These are phyloP conservation scores for Axea sp. DNA, from an alignment of 2,888 invertebrate species.

Conservation along the genomic window DNA sequence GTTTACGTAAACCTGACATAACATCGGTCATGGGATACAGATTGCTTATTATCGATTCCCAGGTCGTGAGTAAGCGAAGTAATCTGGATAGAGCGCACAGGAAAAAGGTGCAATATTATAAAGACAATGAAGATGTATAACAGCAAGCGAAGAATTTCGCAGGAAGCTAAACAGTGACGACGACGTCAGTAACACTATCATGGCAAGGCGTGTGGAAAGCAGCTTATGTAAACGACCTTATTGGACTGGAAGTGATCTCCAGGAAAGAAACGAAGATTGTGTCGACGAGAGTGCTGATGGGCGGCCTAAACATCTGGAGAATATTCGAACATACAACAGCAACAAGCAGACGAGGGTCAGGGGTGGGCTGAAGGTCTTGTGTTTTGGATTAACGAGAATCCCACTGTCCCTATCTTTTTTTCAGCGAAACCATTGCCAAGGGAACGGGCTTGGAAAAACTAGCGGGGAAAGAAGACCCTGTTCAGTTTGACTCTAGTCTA, in stretches of 20 bases:
- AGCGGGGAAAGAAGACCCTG: slow-evolving; percentile 88
- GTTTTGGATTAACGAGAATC: too few species aligned
- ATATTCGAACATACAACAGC: too few species aligned
- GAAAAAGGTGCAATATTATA: slow-evolving; percentile 11
- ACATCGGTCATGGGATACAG: too few species aligned
- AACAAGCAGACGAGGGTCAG: too few species aligned
- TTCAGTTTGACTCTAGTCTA: slow-evolving; percentile 85
- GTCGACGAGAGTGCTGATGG: too few species aligned
- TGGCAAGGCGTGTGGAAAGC: slow-evolving; percentile 59
- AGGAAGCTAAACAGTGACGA: too few species aligned
- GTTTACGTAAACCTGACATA: too few species aligned
- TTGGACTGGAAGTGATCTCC: too few species aligned
- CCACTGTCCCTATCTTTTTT: slow-evolving; percentile 83
- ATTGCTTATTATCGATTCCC: slow-evolving; percentile 54
- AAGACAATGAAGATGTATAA: background rate
- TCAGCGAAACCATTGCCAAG: slow-evolving; percentile 84
- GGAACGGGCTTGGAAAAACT: slow-evolving; percentile 85
- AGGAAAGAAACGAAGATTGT: too few species aligned
- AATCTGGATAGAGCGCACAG: slow-evolving; percentile 9
- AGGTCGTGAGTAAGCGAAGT: slow-evolving; percentile 47
- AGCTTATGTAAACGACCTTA: slow-evolving; percentile 1
- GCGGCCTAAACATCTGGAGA: too few species aligned
- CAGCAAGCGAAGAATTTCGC: background rate
- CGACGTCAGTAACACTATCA: slow-evolving; percentile 50
- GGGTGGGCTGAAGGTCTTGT: too few species aligned